Percentiles rank a stretch among this genome's conserved stretches.
These are phyloP conservation scores for Nephrocerus scutellatus DNA, from an alignment of 2,888 invertebrate species.

Conservation along the genomic window DNA sequence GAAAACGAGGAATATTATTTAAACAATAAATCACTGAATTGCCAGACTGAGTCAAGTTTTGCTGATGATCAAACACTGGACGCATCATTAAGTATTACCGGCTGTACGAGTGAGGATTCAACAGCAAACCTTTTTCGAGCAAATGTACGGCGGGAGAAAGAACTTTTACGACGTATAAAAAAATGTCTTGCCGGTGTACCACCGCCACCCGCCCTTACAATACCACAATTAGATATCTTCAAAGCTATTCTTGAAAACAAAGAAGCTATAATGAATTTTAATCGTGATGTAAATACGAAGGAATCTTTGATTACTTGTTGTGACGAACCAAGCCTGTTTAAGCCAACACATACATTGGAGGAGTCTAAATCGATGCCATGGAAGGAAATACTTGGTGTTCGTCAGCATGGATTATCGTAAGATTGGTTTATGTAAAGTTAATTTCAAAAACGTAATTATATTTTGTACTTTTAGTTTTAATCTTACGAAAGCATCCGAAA, in stretches of 20 bases:
- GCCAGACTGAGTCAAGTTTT: slow-evolving; percentile 35
- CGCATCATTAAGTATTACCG: slow-evolving; percentile 17
- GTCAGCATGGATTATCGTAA: slow-evolving; percentile 67
- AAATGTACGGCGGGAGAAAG: slow-evolving; percentile 37
- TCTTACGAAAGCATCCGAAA: slow-evolving; percentile 60
- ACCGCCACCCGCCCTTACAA: slow-evolving; percentile 70
- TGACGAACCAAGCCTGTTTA: slow-evolving; percentile 29
- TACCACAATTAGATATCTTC: slow-evolving; percentile 57
- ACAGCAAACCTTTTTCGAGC: slow-evolving; percentile 26
- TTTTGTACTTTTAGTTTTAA: slow-evolving; percentile 57
- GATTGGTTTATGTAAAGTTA: slow-evolving; percentile 24
- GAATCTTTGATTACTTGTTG: slow-evolving; percentile 7
- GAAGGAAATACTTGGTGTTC: slow-evolving; percentile 57
- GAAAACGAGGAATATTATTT: background rate
- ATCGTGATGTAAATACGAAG: slow-evolving; percentile 14
- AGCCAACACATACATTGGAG: slow-evolving; percentile 36
- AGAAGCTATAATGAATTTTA: slow-evolving; percentile 46
- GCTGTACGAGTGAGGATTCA: slow-evolving; percentile 22
- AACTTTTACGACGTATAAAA: slow-evolving; percentile 47
- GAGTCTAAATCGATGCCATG: slow-evolving; percentile 48
- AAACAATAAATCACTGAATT: slow-evolving; percentile 30
- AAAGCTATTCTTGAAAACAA: slow-evolving; percentile 59
- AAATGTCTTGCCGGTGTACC: slow-evolving; percentile 61
- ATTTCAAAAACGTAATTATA: background rate
- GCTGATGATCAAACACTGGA: slow-evolving; percentile 34